phyloP scores from a whole-genome alignment of 2,113 vertebrate species.

The Lipotes vexillifer region DNA sequence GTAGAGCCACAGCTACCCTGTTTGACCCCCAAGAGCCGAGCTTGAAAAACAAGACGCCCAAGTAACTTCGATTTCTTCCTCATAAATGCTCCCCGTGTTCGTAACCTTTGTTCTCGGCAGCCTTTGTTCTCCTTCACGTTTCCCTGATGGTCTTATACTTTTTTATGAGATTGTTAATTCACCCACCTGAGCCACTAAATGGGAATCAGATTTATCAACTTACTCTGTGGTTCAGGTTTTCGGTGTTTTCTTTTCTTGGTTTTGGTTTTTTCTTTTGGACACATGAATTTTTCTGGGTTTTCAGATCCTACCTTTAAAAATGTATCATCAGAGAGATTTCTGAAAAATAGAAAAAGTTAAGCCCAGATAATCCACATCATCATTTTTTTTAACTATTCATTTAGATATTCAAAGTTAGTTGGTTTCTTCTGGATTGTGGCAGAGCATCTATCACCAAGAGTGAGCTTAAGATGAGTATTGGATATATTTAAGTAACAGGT shows the following conservation, averaged over 20 bases:
- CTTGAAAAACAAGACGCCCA: not conserved
- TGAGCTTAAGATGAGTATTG: slow-evolving; percentile 21
- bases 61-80: not conserved
- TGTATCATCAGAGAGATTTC: not conserved
- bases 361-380: not conserved
- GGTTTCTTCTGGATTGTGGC: not conserved
- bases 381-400: not conserved
- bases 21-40: slow-evolving; percentile 42
- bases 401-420: slow-evolving; percentile 45
- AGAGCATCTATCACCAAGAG: not conserved
- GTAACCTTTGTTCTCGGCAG: slow-evolving; percentile 20
- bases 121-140: slow-evolving; percentile 41
- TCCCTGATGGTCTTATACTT: slow-evolving; percentile 32
- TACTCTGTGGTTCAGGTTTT: not conserved
- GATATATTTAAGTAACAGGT: slow-evolving; percentile 33
- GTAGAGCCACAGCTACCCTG: not conserved
- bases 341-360: slow-evolving; percentile 9
- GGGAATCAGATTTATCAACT: slow-evolving; percentile 12
- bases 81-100: not conserved
- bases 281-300: slow-evolving; percentile 2
- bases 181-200: slow-evolving; percentile 17
- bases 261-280: not conserved
- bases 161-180: slow-evolving; percentile 54
- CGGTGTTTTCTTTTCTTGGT: not conserved
- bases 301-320: not conserved